Percentiles rank a stretch among this genome's conserved stretches.
Evolutionary conservation across 1,140 invertebrate species (phyloP).

Genomic region (Ips typographus): DNA sequence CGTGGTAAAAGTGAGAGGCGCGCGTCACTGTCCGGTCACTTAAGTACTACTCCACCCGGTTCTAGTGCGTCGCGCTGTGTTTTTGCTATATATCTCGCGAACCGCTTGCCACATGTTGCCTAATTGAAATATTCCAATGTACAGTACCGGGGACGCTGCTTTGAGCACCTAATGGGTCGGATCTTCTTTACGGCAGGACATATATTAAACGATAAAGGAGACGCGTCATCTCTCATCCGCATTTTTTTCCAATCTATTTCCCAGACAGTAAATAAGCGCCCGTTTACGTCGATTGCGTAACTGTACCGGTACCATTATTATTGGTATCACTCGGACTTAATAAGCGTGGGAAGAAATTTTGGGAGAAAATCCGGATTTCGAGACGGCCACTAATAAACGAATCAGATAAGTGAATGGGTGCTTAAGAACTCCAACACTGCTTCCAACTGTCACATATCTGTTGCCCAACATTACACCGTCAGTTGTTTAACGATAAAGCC

Average conservation of each 20-base stretch:
- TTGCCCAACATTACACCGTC: too few relatives aligned
- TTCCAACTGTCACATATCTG: too few relatives aligned
- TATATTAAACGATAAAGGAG: neutral
- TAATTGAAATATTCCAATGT: constrained; percentile 29
- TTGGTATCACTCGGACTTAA: constrained; percentile 2
- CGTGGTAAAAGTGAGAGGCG: neutral
- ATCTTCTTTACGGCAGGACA: constrained; percentile 15
- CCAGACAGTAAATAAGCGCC: neutral
- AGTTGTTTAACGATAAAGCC: too few relatives aligned
- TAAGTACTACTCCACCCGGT: neutral
- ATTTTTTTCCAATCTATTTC: neutral
- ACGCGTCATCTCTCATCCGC: neutral
- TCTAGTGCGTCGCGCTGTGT: neutral
- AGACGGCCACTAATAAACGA: too few relatives aligned
- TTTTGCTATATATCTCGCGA: constrained; percentile 2
- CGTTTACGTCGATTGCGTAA: too few relatives aligned
- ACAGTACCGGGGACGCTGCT: neutral
- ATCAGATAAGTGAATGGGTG: too few relatives aligned
- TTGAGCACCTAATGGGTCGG: constrained; percentile 20
- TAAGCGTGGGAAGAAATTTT: constrained; percentile 8
- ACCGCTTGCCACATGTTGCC: constrained; percentile 24
- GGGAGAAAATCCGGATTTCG: neutral
- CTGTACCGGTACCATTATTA: neutral
- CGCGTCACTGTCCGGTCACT: neutral
- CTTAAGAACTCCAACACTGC: too few relatives aligned